Evolutionary conservation across 2,113 vertebrate genomes (phyloP), one percentile per base, ranked within the genome.

Genomic region (Alosa alosa): DNA sequence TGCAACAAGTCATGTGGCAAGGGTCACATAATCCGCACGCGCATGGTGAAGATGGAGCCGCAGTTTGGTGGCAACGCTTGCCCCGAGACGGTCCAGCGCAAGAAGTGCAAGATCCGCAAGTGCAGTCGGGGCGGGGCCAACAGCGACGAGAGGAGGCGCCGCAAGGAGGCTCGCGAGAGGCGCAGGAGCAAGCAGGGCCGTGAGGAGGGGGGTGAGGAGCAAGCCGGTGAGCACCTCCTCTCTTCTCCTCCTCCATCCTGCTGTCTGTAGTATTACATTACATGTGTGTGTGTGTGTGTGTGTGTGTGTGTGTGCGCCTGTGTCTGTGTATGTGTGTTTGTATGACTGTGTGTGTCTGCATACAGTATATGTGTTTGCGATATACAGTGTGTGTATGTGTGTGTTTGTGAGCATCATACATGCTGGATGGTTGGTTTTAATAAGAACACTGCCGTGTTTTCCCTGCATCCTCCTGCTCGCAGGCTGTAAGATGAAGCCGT

Each of bases 1-100:
- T 99, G 98, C 90, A 99, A 98, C 83, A 99, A 98, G 88, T 99
- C 98, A 0, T 99, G 98, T 18, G 98, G 98, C 10, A 99, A 99
- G 90, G 98, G 98, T 81, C 98, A 99, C 83, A 94, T 96, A 89
- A 98, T 99, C 91, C 96, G 98, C 88, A 99, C 97, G 0, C 96
- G 98, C 86, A 94, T 95, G 90, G 96, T 99, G 13, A 96, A 95
- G 90, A 91, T 96, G 92, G 98, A 99, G 92, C 97, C 98, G 18
- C 98, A 99, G 94, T 99, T 99, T 88, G 97, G 98, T 20, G 98
- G 98, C 0, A 90, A 95, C 82, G 88, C 94, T 1, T 99, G 98
- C 86, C 95, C 96, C 4, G 98, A 99, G 93, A 96, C 96, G 0
- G 96, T 98, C 9, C 98, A 99, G 87, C 95, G 98, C 1, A 96